Conservation (phyloP, 2,113 vertebrate genomes). For the Telmatochromis sp. region DNA sequence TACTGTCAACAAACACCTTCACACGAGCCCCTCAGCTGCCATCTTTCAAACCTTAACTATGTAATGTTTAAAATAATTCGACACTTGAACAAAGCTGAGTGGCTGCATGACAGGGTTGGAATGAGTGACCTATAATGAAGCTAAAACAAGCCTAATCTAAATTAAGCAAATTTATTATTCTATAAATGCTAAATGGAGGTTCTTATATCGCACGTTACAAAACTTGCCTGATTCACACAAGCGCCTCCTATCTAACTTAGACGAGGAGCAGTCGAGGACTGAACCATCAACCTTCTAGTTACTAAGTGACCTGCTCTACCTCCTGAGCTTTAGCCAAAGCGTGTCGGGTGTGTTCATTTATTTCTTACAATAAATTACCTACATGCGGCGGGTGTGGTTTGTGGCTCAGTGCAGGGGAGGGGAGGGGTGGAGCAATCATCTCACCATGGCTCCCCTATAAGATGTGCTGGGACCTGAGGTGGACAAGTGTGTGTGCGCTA, state of each 20-base stretch:
- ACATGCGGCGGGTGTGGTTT: accelerated
- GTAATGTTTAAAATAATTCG: not conserved
- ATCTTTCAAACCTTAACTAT: not conserved
- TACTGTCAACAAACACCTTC: not conserved
- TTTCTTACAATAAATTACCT: accelerated
- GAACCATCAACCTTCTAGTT: not conserved
- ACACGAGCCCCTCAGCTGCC: not conserved
- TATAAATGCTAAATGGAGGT: not conserved
- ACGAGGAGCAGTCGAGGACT: not conserved
- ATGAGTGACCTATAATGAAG: not conserved
- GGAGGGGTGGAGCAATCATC: not conserved
- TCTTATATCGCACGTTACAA: not conserved
- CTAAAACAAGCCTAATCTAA: accelerated
- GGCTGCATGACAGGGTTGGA: not conserved
- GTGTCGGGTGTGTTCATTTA: not conserved
- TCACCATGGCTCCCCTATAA: accelerated
- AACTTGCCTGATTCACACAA: not conserved
- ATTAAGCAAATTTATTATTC: not conserved
- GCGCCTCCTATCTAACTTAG: not conserved
- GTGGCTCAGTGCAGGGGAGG: not conserved
- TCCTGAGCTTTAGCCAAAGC: accelerated
- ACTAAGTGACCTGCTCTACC: not conserved
- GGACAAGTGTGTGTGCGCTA: not conserved
- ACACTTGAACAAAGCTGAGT: not conserved
- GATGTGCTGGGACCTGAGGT: not conserved